A percentile compares a stretch with the other conserved stretches of the same genome.
phyloP scores from a whole-genome alignment of 1,140 invertebrate genomes.

The Camponotus floridanus region DNA sequence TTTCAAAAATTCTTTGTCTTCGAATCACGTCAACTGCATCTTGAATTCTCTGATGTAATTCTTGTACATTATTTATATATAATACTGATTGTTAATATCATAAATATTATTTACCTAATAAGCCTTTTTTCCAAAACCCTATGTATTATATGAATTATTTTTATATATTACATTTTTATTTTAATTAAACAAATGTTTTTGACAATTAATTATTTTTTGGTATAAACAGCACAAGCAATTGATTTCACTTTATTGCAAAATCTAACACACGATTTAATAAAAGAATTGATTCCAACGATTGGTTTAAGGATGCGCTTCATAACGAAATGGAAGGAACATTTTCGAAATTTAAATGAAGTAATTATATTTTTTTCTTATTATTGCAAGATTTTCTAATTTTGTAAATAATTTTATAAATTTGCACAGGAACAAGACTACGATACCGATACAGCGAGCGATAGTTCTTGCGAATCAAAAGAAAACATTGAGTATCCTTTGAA shows the following conservation, averaged over 20 bases:
- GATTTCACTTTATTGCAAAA: neutral
- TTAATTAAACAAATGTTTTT: neutral
- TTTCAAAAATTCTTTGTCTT: too few relatives aligned
- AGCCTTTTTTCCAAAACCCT: too few relatives aligned
- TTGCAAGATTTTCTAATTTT: neutral
- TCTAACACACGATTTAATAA: constrained; percentile 3
- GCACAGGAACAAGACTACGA: neutral
- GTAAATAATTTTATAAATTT: neutral
- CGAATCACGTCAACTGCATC: too few relatives aligned
- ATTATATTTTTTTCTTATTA: neutral
- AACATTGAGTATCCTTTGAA: neutral
- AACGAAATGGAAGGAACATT: neutral
- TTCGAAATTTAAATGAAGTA: neutral
- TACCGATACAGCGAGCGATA: neutral
- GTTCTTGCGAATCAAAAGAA: neutral
- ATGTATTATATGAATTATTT: too few relatives aligned
- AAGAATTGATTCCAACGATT: constrained; percentile 15
- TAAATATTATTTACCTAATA: too few relatives aligned
- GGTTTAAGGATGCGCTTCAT: constrained; percentile 12
- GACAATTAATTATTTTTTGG: neutral
- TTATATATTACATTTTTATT: too few relatives aligned
- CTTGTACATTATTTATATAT: too few relatives aligned
- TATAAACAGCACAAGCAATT: neutral
- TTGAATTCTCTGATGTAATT: too few relatives aligned
- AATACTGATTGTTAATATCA: too few relatives aligned